These are phyloP conservation scores for Sarcophaga peregrina DNA, from an alignment of 1,140 invertebrate species.

Conservation along the genomic window DNA sequence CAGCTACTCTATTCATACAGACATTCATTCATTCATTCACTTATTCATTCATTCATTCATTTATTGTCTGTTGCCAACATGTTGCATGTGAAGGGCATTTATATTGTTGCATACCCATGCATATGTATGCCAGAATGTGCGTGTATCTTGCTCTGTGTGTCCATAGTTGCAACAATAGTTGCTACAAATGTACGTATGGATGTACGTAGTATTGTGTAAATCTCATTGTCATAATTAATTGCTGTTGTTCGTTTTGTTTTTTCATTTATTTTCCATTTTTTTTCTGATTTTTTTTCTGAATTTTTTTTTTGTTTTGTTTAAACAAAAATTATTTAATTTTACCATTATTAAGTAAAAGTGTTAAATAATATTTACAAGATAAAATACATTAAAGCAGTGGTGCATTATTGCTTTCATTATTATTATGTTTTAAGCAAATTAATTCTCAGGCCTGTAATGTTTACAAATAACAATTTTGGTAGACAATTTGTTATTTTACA, in stretches of 20 bases:
- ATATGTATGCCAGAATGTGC: neutral
- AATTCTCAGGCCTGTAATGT: no score
- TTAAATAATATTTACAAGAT: slow-evolving; percentile 1
- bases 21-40: neutral
- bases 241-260: neutral
- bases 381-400: no score
- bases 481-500: no score
- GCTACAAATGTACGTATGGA: neutral
- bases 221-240: slow-evolving; percentile 27
- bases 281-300: neutral
- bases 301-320: slow-evolving; percentile 6
- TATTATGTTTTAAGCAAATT: no score
- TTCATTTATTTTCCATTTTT: no score
- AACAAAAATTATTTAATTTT: neutral
- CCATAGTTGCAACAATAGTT: neutral
- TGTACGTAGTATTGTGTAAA: no score
- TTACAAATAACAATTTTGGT: no score
- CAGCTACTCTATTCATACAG: neutral
- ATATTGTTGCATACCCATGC: neutral
- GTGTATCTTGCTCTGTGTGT: no score
- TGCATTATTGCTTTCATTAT: no score
- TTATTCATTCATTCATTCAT: neutral
- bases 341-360: neutral
- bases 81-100: slow-evolving; percentile 20
- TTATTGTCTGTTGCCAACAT: neutral